Evolutionary conservation across 2,888 invertebrate species (phyloP), one percentile per base, ranked within the genome.

Genomic region (Pollenia angustigena): DNA sequence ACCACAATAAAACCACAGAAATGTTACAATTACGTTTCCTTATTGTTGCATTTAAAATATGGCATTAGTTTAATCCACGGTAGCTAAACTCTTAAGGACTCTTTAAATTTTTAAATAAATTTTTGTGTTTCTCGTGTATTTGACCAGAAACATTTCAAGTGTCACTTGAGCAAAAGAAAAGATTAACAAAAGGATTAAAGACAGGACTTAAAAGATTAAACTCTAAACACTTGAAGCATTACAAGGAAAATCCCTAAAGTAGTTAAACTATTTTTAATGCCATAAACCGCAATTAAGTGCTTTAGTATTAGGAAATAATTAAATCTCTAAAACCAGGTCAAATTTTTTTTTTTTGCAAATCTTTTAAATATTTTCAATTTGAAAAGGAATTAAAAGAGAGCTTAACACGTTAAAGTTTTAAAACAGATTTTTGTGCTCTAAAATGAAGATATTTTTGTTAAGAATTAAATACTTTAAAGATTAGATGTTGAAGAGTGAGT

Each of bases 341-440:
- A 60, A 23, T 2, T 23, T 23, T 78, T 64, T 52, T 18, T n/a
- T 11, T 18, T 14, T 32, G 12, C 14, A 71, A 44, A 62, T 64
- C 32, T 16, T 48, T 56, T 71, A 14, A 42, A 23, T 23, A 66
- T 64, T 50, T 62, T 42, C 23, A 23, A 62, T 52, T 68, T 40
- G 3, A 11, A 58, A 54, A 16, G 32, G 6, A 66, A 11, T 23
- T 71, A 9, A 14, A n/a, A 32, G 52, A 56, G 56, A 74, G 48
- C 16, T 80, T 82, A 75, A 83, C 80, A 83, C 86, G 76, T 83
- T 80, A 71, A 71, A 75, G 75, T 48, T 64, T 71, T 71, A 75
- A 16, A 42, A 7, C 9, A 58, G 12, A 60, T 69, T 52, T 62
- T 7, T 50, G 0, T 48, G 16, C 1, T 6, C n/a, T 4, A 14